Evolutionary conservation across 2,113 vertebrate genomes (phyloP).

Genomic region (Corythornis vintsioides): DNA sequence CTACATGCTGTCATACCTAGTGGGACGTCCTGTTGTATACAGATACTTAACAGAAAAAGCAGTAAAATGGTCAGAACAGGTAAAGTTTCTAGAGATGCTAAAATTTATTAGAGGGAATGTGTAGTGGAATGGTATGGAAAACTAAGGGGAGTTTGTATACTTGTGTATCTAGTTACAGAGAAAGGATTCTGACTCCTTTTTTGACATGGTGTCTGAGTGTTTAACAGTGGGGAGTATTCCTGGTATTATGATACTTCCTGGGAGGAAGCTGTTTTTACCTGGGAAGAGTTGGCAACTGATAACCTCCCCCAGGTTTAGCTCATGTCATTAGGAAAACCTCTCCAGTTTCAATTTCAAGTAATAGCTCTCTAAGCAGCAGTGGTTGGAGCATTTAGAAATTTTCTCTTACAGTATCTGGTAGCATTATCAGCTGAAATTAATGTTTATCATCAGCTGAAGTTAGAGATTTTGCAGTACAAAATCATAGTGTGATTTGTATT

Average conservation of each 20-base stretch:
- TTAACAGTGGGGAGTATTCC: neutral
- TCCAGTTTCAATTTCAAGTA: neutral
- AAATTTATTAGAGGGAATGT: neutral
- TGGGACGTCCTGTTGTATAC: slow-evolving; percentile 94
- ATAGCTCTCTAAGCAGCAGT: neutral
- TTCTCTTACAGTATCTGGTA: neutral
- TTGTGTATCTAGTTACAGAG: neutral
- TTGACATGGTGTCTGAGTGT: neutral
- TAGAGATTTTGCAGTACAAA: neutral
- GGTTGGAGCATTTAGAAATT: neutral
- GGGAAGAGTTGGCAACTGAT: neutral
- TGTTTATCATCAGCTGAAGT: neutral
- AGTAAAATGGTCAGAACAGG: slow-evolving; percentile 97
- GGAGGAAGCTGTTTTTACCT: neutral
- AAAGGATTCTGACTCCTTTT: neutral
- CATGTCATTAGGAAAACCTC: neutral
- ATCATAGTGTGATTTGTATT: neutral
- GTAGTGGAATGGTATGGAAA: neutral
- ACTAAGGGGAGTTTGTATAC: neutral
- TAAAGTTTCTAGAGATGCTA: slow-evolving; percentile 57
- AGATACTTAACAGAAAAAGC: slow-evolving; percentile 96
- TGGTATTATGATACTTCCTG: neutral
- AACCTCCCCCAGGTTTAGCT: neutral
- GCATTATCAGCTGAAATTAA: neutral
- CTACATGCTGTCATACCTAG: slow-evolving; percentile 96